Conservation (phyloP, 2,888 invertebrate genomes). For the Drosophila testacea region DNA sequence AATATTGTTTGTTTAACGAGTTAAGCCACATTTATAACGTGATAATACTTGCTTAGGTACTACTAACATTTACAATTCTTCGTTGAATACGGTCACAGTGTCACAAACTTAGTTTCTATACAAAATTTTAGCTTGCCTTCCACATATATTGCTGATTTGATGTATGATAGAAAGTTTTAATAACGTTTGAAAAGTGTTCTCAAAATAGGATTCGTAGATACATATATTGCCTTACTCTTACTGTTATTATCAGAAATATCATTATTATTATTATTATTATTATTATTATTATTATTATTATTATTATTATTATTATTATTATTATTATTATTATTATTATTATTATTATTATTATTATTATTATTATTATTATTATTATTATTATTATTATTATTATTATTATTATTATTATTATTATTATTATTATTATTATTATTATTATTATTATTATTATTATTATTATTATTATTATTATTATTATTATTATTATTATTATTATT, state of each 20-base stretch:
- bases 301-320: too few species aligned
- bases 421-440: background rate
- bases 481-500: background rate
- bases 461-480: too few species aligned
- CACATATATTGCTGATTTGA: slow-evolving; percentile 26
- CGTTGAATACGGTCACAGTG: slow-evolving; percentile 43
- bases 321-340: background rate
- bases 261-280: background rate
- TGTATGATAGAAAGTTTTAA: slow-evolving; percentile 19
- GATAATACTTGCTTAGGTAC: slow-evolving; percentile 61
- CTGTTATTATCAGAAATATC: background rate
- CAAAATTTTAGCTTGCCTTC: slow-evolving; percentile 25
- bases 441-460: background rate
- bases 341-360: too few species aligned
- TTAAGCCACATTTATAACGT: slow-evolving; percentile 60
- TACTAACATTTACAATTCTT: slow-evolving; percentile 57
- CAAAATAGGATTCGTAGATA: slow-evolving; percentile 13
- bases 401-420: too few species aligned
- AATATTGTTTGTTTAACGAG: slow-evolving; percentile 35
- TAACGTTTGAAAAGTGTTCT: slow-evolving; percentile 10
- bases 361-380: background rate
- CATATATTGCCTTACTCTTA: background rate
- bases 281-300: background rate
- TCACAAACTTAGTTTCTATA: slow-evolving; percentile 43
- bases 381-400: background rate